A percentile compares a stretch with the other conserved stretches of the same genome.
Evolutionary conservation across 2,888 invertebrate genomes (phyloP).

Genomic region (Perizoma flavofasciatum): DNA sequence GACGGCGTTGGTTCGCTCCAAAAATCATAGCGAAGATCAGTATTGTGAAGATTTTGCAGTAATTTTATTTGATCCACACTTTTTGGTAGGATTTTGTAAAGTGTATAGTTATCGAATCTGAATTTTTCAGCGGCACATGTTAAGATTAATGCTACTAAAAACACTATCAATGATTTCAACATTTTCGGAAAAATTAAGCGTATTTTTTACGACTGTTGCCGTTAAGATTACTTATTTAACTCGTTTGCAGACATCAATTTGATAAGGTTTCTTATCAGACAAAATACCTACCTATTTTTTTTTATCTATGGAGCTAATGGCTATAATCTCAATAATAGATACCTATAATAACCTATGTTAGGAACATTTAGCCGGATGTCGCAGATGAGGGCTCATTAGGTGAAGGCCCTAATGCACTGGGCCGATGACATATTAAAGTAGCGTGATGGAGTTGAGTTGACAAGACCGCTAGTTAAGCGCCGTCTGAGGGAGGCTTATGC

Average conservation of each 20-base stretch:
- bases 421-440: no score
- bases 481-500: no score
- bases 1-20: constrained; percentile 56
- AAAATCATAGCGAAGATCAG: constrained; percentile 62
- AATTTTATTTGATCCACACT: constrained; percentile 66
- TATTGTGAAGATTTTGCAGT: constrained; percentile 67
- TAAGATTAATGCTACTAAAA: constrained; percentile 25
- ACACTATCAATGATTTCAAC: constrained; percentile 32
- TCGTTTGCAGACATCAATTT: background rate
- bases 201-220: background rate
- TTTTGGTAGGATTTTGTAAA: constrained; percentile 77
- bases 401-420: no score
- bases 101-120: constrained; percentile 54
- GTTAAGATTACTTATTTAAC: background rate
- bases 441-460: no score
- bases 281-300: background rate
- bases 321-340: background rate
- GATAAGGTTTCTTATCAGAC: background rate
- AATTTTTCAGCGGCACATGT: constrained; percentile 41
- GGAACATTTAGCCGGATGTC: no score
- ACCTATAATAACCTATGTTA: no score
- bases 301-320: background rate
- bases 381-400: no score
- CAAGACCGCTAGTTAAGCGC: no score
- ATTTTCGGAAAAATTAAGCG: constrained; percentile 25